Evolutionary conservation across 2,113 vertebrate genomes (phyloP).

Genomic region (Columbina picui): DNA sequence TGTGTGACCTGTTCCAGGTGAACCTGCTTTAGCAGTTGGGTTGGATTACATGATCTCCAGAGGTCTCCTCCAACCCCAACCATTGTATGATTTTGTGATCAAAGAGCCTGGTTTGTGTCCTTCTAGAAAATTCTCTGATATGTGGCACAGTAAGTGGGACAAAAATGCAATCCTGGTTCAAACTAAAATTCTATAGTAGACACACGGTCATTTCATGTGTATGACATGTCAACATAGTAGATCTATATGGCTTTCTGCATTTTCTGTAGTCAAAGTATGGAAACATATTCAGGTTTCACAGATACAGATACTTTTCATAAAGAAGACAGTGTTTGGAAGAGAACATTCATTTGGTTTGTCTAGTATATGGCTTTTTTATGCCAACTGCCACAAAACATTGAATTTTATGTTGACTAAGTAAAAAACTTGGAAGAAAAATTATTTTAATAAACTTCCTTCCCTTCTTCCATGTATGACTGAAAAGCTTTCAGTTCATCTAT

Average conservation of each 20-base stretch:
- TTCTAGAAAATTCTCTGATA: not conserved
- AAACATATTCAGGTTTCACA: not conserved
- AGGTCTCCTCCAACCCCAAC: too few relatives aligned
- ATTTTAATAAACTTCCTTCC: not conserved
- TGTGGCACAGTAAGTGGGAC: accelerated
- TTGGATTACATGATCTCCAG: too few relatives aligned
- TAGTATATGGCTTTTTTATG: not conserved
- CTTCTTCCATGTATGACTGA: not conserved
- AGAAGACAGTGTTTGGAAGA: not conserved
- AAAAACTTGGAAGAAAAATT: not conserved
- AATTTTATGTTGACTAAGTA: not conserved
- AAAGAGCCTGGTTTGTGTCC: not conserved
- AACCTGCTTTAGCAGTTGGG: too few relatives aligned
- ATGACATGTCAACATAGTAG: not conserved
- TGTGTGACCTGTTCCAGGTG: too few relatives aligned
- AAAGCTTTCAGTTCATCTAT: not conserved
- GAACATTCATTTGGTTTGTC: not conserved
- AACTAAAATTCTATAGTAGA: not conserved
- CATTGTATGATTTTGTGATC: not conserved
- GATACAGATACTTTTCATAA: not conserved
- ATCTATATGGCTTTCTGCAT: not conserved
- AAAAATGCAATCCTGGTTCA: not conserved
- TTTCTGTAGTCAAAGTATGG: not conserved
- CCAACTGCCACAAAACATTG: not conserved
- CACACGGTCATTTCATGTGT: accelerated